Evolutionary conservation across 2,113 vertebrate genomes (phyloP).

Genomic region (Zosterops lateralis): DNA sequence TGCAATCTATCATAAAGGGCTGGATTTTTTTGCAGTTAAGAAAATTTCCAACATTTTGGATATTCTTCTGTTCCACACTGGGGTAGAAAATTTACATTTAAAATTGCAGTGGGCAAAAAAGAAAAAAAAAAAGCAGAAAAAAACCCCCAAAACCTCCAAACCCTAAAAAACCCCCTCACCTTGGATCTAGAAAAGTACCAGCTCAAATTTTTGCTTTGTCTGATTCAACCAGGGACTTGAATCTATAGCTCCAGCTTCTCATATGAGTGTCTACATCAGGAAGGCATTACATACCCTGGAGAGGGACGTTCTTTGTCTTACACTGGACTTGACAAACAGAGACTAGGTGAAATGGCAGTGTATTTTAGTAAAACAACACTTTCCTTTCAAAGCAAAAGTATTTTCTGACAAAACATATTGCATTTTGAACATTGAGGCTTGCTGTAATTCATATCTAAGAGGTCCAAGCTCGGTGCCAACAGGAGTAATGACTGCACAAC

Average conservation of each 20-base stretch:
- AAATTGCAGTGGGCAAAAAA: not conserved
- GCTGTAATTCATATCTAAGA: not conserved
- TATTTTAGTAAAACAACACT: not conserved
- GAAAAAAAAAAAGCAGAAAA: fast-evolving
- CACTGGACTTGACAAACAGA: not conserved
- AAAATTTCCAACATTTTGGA: not conserved
- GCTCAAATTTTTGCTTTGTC: not conserved
- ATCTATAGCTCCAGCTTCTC: not conserved
- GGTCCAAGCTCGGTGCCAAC: not conserved
- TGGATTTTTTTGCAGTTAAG: not conserved
- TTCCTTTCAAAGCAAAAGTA: not conserved
- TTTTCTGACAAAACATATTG: not conserved
- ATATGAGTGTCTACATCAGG: not conserved
- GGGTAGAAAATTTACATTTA: not conserved
- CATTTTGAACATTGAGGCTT: not conserved
- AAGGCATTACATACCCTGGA: not conserved
- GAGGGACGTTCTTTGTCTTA: not conserved
- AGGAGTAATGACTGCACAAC: not conserved
- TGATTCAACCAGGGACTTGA: not conserved
- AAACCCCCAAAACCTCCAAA: not conserved
- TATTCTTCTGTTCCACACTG: not conserved
- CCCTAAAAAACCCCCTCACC: not conserved
- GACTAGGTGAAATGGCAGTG: not conserved
- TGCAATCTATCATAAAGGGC: not conserved
- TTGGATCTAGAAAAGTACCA: not conserved